phyloP scores from a whole-genome alignment of 2,113 vertebrate species.

The Sula dactylatra region DNA sequence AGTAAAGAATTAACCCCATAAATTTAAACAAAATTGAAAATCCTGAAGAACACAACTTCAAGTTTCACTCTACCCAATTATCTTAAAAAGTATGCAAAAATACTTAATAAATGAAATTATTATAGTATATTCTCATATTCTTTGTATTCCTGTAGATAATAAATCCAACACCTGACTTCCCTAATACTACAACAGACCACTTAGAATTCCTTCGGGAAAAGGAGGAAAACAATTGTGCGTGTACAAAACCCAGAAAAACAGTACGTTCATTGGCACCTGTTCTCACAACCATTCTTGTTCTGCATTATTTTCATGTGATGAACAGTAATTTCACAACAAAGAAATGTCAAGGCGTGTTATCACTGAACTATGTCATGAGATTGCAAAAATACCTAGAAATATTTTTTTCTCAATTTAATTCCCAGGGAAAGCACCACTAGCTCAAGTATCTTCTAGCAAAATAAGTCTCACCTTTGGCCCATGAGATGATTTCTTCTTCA shows the following conservation, averaged over 20 bases:
- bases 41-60: neutral
- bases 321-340: neutral
- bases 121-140: neutral
- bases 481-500: slow-evolving; percentile 86
- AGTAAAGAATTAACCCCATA: neutral
- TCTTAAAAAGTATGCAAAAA: neutral
- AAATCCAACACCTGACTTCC: neutral
- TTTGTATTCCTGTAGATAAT: neutral
- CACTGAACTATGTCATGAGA: neutral
- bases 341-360: neutral
- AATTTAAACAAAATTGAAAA: neutral
- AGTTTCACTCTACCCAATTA: neutral
- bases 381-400: neutral
- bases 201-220: neutral
- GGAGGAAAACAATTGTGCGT: neutral
- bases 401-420: neutral
- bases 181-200: neutral
- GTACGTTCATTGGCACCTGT: neutral
- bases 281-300: neutral
- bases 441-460: neutral
- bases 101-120: neutral
- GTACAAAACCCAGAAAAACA: neutral
- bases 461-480: slow-evolving; percentile 80
- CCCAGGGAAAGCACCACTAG: neutral
- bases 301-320: neutral